Evolutionary conservation across 2,888 invertebrate genomes (phyloP).

Genomic region (Synanthedon vespiformis): DNA sequence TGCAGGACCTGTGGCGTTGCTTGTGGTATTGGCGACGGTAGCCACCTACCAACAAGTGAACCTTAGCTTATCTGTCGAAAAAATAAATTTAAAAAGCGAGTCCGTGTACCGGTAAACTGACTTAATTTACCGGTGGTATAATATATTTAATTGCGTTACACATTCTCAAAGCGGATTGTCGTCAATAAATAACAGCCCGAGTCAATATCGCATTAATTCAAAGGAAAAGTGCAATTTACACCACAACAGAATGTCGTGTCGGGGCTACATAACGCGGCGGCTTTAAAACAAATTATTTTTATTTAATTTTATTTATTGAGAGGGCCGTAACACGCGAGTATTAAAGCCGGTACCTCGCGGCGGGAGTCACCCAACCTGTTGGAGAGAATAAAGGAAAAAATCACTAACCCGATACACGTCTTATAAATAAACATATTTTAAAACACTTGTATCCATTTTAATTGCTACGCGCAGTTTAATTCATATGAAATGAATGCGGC

Average conservation of each 20-base stretch:
- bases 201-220: constrained; percentile 37
- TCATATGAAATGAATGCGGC: too few species aligned
- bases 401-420: constrained; percentile 7
- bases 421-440: constrained; percentile 31
- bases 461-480: background rate
- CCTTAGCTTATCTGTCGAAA: too few species aligned
- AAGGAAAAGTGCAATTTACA: constrained; percentile 40
- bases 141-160: background rate
- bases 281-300: constrained; percentile 54
- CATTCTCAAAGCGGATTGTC: background rate
- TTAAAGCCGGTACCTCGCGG: constrained; percentile 20
- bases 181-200: constrained; percentile 23
- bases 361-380: constrained; percentile 48
- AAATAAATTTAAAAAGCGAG: too few species aligned
- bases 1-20: too few species aligned
- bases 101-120: too few species aligned
- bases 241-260: constrained; percentile 42
- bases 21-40: too few species aligned
- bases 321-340: constrained; percentile 36
- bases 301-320: constrained; percentile 60
- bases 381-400: constrained; percentile 23
- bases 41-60: too few species aligned
- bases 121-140: constrained; percentile 1
- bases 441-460: background rate
- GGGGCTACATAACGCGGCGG: constrained; percentile 33